phyloP scores from a whole-genome alignment of 1,140 invertebrate species.

The Ruditapes philippinarum region DNA sequence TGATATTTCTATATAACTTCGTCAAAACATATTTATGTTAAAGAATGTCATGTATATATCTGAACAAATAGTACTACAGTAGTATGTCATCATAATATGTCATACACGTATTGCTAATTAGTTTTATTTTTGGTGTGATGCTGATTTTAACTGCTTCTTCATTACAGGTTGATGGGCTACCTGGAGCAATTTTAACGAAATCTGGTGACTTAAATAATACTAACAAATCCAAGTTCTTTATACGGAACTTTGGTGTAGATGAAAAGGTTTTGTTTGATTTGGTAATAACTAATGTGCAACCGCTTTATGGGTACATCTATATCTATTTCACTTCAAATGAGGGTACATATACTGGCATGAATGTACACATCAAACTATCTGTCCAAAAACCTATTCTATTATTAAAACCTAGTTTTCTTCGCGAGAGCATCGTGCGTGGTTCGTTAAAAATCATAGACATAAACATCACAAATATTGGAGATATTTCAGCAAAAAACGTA shows the following conservation, averaged over 20 bases:
- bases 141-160: too few species aligned
- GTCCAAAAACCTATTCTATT: conserved; percentile 39
- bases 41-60: too few species aligned
- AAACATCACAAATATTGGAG: conserved; percentile 66
- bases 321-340: conserved; percentile 27
- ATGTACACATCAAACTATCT: conserved; percentile 37
- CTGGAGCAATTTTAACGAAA: not conserved
- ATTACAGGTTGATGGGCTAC: conserved; percentile 29
- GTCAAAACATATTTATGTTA: too few species aligned
- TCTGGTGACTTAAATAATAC: not conserved
- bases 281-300: conserved; percentile 19
- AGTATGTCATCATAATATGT: too few species aligned
- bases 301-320: conserved; percentile 34
- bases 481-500: conserved; percentile 57
- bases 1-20: too few species aligned
- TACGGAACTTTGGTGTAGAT: not conserved
- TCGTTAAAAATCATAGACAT: conserved; percentile 44
- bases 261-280: conserved; percentile 35
- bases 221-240: not conserved
- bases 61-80: too few species aligned
- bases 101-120: too few species aligned
- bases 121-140: too few species aligned
- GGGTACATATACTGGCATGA: conserved; percentile 22
- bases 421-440: conserved; percentile 26
- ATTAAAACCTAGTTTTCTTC: conserved; percentile 1